Percentiles rank a stretch among this genome's conserved stretches.
Conservation (phyloP, 2,888 invertebrate species). For the Xestia xanthographa region DNA sequence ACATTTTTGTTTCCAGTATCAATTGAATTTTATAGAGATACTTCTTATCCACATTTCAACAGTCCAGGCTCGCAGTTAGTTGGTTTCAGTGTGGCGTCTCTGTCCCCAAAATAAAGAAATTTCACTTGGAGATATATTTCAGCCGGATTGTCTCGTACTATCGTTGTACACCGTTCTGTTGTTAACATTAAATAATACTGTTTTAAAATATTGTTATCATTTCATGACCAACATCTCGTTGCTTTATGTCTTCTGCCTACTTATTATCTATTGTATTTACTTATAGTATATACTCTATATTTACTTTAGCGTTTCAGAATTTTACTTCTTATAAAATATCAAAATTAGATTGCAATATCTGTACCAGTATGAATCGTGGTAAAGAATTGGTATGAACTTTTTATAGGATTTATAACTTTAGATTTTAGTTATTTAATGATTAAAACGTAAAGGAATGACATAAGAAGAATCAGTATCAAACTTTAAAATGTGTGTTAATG, state of each 20-base stretch:
- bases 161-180: constrained; percentile 37
- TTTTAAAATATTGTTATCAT: constrained; percentile 41
- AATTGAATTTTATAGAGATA: not conserved
- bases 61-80: constrained; percentile 49
- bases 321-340: not conserved
- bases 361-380: not conserved
- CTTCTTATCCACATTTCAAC: constrained; percentile 40
- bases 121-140: constrained; percentile 73
- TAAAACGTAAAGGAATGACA: not conserved
- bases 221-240: not conserved
- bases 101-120: constrained; percentile 74
- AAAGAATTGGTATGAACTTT: not conserved
- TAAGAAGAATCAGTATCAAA: not conserved
- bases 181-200: constrained; percentile 32
- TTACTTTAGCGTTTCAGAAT: not conserved
- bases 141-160: constrained; percentile 53
- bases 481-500: not conserved
- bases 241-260: not conserved
- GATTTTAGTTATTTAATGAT: not conserved
- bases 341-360: not conserved
- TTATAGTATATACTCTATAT: not conserved
- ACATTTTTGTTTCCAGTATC: not conserved
- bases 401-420: not conserved
- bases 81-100: constrained; percentile 56
- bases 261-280: not conserved